Percentiles rank a stretch among this genome's conserved stretches.
These are phyloP conservation scores for Tetragnatha montana DNA, from an alignment of 2,888 invertebrate species.

Conservation along the genomic window DNA sequence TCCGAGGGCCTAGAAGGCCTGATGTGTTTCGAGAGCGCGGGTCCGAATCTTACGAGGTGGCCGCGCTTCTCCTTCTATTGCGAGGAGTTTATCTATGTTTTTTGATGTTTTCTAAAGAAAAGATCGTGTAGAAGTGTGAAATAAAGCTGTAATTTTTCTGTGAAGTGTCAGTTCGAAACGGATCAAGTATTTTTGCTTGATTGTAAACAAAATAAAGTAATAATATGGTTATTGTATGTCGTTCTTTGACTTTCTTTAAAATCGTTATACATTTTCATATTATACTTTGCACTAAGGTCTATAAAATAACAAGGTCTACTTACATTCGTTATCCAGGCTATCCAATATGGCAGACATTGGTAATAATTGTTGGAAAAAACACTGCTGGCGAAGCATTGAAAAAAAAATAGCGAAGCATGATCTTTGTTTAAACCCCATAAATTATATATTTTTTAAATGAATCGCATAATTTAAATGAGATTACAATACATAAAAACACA, in stretches of 20 bases:
- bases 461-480: too few species aligned
- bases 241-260: background rate
- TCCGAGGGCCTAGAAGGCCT: background rate
- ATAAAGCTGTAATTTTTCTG: background rate
- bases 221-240: slow-evolving; percentile 19
- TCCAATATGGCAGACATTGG: too few species aligned
- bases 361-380: too few species aligned
- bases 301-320: too few species aligned
- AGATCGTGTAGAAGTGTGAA: slow-evolving; percentile 3
- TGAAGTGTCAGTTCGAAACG: slow-evolving; percentile 10
- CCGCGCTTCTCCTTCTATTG: slow-evolving; percentile 15
- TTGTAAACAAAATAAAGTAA: slow-evolving; percentile 45
- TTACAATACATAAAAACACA: too few species aligned
- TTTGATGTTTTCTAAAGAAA: background rate
- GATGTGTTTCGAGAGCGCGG: slow-evolving; percentile 10
- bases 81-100: background rate
- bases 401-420: too few species aligned
- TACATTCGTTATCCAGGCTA: too few species aligned
- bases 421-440: too few species aligned
- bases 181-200: slow-evolving; percentile 25
- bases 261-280: too few species aligned
- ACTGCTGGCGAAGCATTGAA: too few species aligned
- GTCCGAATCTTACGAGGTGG: slow-evolving; percentile 55
- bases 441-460: too few species aligned
- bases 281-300: too few species aligned